These are phyloP conservation scores for Anarrhichthys ocellatus DNA, from an alignment of 2,113 vertebrate species.

Conservation along the genomic window DNA sequence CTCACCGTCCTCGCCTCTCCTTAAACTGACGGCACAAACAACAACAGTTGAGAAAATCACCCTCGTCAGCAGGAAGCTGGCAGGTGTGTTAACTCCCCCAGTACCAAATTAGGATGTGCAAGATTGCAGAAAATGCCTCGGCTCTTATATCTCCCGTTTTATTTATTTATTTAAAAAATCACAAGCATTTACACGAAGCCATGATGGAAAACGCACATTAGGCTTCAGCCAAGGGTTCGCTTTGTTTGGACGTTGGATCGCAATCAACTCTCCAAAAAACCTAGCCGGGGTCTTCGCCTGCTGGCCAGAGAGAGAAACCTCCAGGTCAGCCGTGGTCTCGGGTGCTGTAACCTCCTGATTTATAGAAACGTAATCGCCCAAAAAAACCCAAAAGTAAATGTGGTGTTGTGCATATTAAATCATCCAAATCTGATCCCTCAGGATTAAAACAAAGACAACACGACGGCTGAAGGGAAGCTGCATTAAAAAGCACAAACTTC, in stretches of 20 bases:
- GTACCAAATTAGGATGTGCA: constrained; percentile 89
- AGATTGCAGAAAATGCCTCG: constrained; percentile 85
- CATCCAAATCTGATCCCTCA: neutral
- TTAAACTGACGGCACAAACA: constrained; percentile 84
- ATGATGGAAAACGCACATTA: constrained; percentile 54
- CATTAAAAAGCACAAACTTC: neutral
- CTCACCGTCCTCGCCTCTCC: constrained; percentile 64
- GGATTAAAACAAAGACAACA: neutral
- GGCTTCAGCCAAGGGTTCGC: constrained; percentile 48
- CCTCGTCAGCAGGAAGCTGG: constrained; percentile 91
- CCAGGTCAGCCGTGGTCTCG: constrained; percentile 15
- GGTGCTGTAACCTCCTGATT: constrained; percentile 31
- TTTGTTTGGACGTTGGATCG: constrained; percentile 27
- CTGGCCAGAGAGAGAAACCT: constrained; percentile 20
- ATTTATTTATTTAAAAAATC: constrained; percentile 59
- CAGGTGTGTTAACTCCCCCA: constrained; percentile 93
- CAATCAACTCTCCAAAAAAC: constrained; percentile 5
- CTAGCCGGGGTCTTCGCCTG: constrained; percentile 26
- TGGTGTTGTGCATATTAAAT: constrained; percentile 31
- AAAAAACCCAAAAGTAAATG: constrained; percentile 3
- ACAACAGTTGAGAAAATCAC: constrained; percentile 88
- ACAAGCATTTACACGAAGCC: constrained; percentile 73
- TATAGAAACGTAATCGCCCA: constrained; percentile 30
- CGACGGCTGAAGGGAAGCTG: neutral
- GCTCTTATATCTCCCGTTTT: constrained; percentile 77